Conservation (phyloP, 2,888 invertebrate genomes). For the Lissocephala sabroskyi region DNA sequence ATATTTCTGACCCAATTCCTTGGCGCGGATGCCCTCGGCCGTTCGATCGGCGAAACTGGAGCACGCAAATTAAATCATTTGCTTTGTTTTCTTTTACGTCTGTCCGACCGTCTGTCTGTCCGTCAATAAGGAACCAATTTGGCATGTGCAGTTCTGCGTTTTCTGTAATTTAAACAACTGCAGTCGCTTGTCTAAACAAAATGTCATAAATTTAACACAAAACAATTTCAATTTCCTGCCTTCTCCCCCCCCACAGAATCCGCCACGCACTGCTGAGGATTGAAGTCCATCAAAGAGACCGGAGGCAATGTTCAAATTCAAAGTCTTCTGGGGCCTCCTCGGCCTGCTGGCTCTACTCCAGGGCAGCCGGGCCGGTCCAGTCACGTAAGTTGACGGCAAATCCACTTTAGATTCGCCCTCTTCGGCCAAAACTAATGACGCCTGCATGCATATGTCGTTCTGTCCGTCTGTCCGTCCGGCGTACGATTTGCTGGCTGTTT, state of each 20-base stretch:
- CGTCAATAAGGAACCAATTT: slow-evolving; percentile 39
- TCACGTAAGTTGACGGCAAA: no score
- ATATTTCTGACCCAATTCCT: slow-evolving; percentile 51
- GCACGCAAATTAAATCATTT: slow-evolving; percentile 27
- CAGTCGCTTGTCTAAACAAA: slow-evolving; percentile 26
- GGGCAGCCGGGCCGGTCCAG: no score
- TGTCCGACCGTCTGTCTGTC: not conserved
- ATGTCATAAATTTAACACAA: slow-evolving; percentile 28
- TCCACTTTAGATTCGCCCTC: no score
- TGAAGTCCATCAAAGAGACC: no score
- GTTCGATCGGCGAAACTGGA: no score
- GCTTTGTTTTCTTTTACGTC: slow-evolving; percentile 30
- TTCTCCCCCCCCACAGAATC: no score
- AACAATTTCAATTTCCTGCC: slow-evolving; percentile 19
- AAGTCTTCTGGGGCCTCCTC: not conserved
- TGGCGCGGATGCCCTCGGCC: slow-evolving; percentile 21
- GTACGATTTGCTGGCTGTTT: slow-evolving; percentile 23
- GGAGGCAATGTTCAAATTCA: slow-evolving; percentile 33
- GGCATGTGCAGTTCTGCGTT: slow-evolving; percentile 20
- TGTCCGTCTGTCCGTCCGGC: slow-evolving; percentile 17
- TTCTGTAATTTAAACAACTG: slow-evolving; percentile 17
- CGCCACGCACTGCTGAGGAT: no score
- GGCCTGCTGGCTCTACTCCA: no score
- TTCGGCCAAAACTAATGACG: slow-evolving; percentile 54
- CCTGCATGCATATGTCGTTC: slow-evolving; percentile 42